Base-by-base conservation (phyloP, 1,140 invertebrate species). In the Monochamus saltuarius region DNA sequence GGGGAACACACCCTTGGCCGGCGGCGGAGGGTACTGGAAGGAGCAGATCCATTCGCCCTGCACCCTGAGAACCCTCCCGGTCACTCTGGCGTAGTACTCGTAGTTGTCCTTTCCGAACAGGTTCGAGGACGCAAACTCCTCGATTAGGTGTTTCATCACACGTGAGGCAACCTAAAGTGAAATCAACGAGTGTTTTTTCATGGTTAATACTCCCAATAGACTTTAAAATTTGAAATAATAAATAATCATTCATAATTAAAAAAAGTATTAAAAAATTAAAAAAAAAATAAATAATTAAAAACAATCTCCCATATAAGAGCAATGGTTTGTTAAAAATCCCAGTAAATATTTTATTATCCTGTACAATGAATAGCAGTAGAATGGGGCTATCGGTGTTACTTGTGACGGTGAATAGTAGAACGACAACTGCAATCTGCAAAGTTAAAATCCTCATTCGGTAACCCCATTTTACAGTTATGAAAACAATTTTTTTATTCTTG, bases 91-190 rank as follows among this genome's bases (percentile, higher is more conserved):
- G 79, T 99, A 99, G 78, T 95, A 99, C 78, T 98, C 94, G 74
- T 99, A 98, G 77, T 98, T 98, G 40, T 96, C 90, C 45, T 91
- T 85, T 2, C 95, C 95, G 79, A 98, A 99, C 50, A 99, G 83
- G 77, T 97, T 92, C 45, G 90, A 91, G 29, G 92, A 89, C 43
- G 94, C 95, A 84, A 98, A 99, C 78, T 97, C 94, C 77, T 98
- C 94, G 71, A 99, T 98, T 71, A 95, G 87, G 79, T 90, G 94
- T 76, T 96, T 93, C 87, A 97, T 96, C 42, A 96, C 91, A 67
- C 90, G 86, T 11, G 94, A 95, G 53, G 94, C 92, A 73, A 94
- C 89, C 92, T 95, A 75, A 38, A 53, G 42, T 42, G 56, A 38
- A 50, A n/a, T n/a, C n/a, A n/a, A n/a, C n/a, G n/a, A 34, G 46